A percentile compares a stretch with the other conserved stretches of the same genome.
Conservation (phyloP, 2,113 vertebrate species). For the Sylvia atricapilla region DNA sequence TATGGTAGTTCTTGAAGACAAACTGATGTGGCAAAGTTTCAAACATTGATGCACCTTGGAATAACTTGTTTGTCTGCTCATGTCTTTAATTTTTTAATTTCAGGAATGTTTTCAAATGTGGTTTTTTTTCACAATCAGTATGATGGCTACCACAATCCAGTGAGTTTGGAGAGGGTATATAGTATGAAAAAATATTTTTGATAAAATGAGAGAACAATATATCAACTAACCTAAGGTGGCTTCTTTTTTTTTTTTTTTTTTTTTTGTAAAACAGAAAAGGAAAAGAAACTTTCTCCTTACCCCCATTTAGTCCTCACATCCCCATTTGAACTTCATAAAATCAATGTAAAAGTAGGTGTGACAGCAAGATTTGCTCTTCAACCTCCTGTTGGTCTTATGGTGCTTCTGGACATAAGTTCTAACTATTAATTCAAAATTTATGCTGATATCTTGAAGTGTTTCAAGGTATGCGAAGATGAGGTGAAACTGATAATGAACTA, state of each 20-base stretch:
- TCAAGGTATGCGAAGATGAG: background rate
- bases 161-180: background rate
- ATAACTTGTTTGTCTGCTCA: conserved; percentile 23
- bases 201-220: background rate
- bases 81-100: conserved; percentile 17
- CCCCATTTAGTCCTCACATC: background rate
- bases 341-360: background rate
- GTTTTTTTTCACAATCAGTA: background rate
- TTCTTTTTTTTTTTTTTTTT: background rate
- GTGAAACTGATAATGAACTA: background rate
- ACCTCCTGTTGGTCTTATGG: background rate
- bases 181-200: background rate
- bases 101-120: background rate
- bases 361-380: background rate
- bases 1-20: background rate
- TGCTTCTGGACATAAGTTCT: background rate
- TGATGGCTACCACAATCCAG: background rate
- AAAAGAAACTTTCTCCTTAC: background rate
- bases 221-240: background rate
- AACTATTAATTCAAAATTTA: background rate
- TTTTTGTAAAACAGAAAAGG: background rate
- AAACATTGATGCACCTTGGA: background rate
- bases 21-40: background rate
- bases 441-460: background rate
- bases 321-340: background rate